Percentiles rank a stretch among this genome's conserved stretches.
Conservation (phyloP, 2,888 invertebrate species). For the Diplazon laetatorius region DNA sequence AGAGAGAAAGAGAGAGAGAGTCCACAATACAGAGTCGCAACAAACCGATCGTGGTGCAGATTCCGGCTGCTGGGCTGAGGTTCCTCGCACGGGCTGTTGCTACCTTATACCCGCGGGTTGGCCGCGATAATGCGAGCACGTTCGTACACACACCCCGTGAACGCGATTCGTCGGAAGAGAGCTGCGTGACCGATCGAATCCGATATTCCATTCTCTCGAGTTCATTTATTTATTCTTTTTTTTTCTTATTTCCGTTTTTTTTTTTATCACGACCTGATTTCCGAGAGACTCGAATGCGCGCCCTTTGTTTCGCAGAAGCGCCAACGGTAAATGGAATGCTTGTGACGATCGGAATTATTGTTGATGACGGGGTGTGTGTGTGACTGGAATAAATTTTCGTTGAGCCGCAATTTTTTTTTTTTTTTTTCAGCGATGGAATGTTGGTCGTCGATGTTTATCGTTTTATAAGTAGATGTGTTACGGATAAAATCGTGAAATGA, state of each 20-base stretch:
- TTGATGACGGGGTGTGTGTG: slow-evolving; percentile 43
- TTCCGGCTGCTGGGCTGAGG: slow-evolving; percentile 44
- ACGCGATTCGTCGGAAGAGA: slow-evolving; percentile 47
- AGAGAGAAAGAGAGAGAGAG: no score
- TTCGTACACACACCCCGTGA: slow-evolving; percentile 49
- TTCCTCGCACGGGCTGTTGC: slow-evolving; percentile 39
- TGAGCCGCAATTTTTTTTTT: slow-evolving; percentile 8
- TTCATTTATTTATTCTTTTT: slow-evolving; percentile 41
- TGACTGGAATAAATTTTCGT: no score
- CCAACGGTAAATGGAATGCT: slow-evolving; percentile 18
- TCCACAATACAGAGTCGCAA: slow-evolving; percentile 45
- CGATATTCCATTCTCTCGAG: slow-evolving; percentile 58
- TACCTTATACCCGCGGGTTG: slow-evolving; percentile 34
- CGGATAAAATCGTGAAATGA: neutral
- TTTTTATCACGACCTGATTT: slow-evolving; percentile 27
- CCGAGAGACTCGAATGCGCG: slow-evolving; percentile 32
- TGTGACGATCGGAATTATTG: slow-evolving; percentile 54
- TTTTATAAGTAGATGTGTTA: neutral
- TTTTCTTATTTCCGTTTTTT: slow-evolving; percentile 33
- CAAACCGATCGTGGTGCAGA: slow-evolving; percentile 59
- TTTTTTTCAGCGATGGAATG: slow-evolving; percentile 12
- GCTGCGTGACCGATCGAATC: slow-evolving; percentile 64
- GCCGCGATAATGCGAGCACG: slow-evolving; percentile 61
- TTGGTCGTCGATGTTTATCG: neutral
- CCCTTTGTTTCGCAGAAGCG: slow-evolving; percentile 54